phyloP scores from a whole-genome alignment of 2,113 vertebrate species.

The Phyllostomus discolor region DNA sequence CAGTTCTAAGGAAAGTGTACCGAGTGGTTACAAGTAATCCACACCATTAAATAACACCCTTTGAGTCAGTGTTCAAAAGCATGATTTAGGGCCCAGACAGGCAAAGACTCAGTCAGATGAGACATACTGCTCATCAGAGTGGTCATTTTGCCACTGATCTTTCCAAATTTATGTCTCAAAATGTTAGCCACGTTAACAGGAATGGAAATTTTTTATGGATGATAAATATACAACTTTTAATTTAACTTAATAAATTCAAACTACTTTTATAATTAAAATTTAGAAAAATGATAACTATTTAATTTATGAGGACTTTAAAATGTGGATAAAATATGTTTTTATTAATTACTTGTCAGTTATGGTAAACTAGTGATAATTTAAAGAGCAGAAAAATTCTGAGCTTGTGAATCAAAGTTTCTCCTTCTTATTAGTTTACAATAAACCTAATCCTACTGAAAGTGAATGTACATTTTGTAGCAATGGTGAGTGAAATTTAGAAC shows the following conservation, averaged over 20 bases:
- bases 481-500: neutral
- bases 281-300: neutral
- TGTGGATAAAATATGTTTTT: neutral
- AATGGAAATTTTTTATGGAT: neutral
- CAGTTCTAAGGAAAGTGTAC: neutral
- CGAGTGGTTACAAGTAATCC: neutral
- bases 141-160: neutral
- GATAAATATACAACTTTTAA: neutral
- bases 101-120: neutral
- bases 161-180: neutral
- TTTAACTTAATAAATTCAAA: neutral
- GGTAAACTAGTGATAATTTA: neutral
- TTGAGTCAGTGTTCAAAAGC: neutral
- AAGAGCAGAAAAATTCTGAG: neutral
- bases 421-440: neutral
- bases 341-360: neutral
- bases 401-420: neutral
- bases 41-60: neutral
- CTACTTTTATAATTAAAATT: neutral
- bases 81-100: neutral
- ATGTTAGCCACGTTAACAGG: neutral
- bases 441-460: neutral
- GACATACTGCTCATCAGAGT: neutral
- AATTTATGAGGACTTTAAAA: slow-evolving; percentile 19
- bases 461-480: neutral